Evolutionary conservation across 2,113 vertebrate species (phyloP).

Genomic region (Laticauda colubrina): DNA sequence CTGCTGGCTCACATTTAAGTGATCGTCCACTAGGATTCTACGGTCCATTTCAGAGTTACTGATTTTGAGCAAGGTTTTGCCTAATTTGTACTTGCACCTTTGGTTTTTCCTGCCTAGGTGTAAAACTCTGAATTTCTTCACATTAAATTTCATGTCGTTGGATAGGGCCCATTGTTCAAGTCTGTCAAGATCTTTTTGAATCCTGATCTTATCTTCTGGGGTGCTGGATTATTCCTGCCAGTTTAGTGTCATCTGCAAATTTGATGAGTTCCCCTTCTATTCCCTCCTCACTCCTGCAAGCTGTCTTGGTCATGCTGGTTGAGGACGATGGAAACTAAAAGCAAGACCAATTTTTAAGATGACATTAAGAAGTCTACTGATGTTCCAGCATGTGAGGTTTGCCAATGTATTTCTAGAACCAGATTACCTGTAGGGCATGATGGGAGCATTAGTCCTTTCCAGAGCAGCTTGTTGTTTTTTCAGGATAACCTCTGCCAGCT

Average conservation of each 20-base stretch:
- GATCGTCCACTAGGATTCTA: background rate
- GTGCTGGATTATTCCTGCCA: background rate
- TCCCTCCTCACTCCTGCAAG: background rate
- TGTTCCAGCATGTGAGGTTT: background rate
- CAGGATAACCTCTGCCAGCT: conserved; percentile 87
- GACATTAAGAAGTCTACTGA: background rate
- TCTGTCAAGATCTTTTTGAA: background rate
- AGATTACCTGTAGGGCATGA: conserved; percentile 24
- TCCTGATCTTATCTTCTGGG: background rate
- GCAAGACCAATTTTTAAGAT: background rate
- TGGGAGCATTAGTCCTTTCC: conserved; percentile 69
- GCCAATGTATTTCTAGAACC: background rate
- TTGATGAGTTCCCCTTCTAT: background rate
- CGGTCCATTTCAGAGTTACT: background rate
- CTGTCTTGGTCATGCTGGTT: background rate
- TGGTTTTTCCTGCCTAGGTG: background rate
- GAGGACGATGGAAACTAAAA: background rate
- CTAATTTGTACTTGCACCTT: background rate
- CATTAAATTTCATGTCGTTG: background rate
- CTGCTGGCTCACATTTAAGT: background rate
- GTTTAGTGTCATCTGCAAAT: background rate
- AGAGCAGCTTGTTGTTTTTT: conserved; percentile 88
- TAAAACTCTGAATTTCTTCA: background rate
- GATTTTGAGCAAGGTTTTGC: background rate
- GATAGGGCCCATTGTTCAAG: background rate